These are phyloP conservation scores for Odontothrips loti DNA, from an alignment of 2,888 invertebrate genomes.

Conservation along the genomic window DNA sequence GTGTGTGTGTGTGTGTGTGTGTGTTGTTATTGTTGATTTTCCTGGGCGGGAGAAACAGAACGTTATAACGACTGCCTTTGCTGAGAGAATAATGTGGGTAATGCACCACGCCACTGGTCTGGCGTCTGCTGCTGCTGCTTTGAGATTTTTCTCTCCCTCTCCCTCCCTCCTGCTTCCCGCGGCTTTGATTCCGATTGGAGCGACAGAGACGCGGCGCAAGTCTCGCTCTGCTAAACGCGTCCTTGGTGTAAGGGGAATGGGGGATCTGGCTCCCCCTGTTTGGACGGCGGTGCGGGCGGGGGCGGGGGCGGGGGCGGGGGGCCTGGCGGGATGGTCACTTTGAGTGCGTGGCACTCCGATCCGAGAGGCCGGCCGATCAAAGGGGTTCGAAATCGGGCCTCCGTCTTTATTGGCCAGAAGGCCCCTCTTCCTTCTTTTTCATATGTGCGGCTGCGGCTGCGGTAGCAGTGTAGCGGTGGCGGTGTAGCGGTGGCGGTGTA, in stretches of 20 bases:
- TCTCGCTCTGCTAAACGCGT: background rate
- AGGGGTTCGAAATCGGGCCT: too few species aligned
- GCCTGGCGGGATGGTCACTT: background rate
- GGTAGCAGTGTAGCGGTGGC: too few species aligned
- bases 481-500: too few species aligned
- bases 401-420: too few species aligned
- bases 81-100: conserved; percentile 17
- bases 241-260: background rate
- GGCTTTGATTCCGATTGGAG: too few species aligned
- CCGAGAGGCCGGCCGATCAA: background rate
- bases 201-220: too few species aligned
- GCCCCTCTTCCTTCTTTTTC: too few species aligned
- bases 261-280: conserved; percentile 37
- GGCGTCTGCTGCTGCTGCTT: conserved; percentile 37
- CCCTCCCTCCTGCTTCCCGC: too few species aligned
- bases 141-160: background rate
- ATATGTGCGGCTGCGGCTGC: too few species aligned
- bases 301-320: too few species aligned
- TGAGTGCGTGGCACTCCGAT: background rate
- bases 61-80: conserved; percentile 19
- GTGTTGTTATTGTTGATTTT: conserved; percentile 8
- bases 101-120: conserved; percentile 44
- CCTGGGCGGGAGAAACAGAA: background rate
- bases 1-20: background rate
- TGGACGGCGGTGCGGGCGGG: background rate